These are phyloP conservation scores for Tachysurus fulvidraco DNA, from an alignment of 2,113 vertebrate genomes.

Conservation along the genomic window DNA sequence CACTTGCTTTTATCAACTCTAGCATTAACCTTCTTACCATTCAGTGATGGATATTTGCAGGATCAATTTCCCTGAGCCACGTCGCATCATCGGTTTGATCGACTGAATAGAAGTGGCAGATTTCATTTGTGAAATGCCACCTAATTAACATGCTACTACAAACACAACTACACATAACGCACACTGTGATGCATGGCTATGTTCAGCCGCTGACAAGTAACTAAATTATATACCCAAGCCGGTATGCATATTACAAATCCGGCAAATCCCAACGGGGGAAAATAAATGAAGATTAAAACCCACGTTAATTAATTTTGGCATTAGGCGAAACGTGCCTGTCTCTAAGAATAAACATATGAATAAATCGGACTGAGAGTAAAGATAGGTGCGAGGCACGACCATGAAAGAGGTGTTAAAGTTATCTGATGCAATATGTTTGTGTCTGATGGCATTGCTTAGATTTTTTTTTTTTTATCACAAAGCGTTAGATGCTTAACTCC, in stretches of 20 bases:
- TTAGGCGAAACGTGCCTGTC: not conserved
- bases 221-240: conserved; percentile 9
- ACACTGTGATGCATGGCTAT: conserved; percentile 3
- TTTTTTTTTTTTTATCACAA: conserved; percentile 50
- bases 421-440: conserved; percentile 49
- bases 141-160: conserved; percentile 31
- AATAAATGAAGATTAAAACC: not conserved
- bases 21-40: not conserved
- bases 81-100: conserved; percentile 17
- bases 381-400: conserved; percentile 25
- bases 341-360: not conserved
- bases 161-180: not conserved
- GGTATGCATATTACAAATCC: not conserved
- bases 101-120: not conserved
- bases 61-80: conserved; percentile 20
- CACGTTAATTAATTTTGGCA: not conserved
- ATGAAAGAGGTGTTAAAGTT: not conserved
- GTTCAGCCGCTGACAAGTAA: not conserved
- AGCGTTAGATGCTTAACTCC: conserved; percentile 55
- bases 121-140: conserved; percentile 27
- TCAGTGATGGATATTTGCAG: conserved; percentile 4
- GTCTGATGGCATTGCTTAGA: conserved; percentile 31
- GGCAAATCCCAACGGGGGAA: not conserved
- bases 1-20: not conserved
- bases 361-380: conserved; percentile 10